Evolutionary conservation across 2,888 invertebrate species (phyloP).

Genomic region (Heliconius erato): DNA sequence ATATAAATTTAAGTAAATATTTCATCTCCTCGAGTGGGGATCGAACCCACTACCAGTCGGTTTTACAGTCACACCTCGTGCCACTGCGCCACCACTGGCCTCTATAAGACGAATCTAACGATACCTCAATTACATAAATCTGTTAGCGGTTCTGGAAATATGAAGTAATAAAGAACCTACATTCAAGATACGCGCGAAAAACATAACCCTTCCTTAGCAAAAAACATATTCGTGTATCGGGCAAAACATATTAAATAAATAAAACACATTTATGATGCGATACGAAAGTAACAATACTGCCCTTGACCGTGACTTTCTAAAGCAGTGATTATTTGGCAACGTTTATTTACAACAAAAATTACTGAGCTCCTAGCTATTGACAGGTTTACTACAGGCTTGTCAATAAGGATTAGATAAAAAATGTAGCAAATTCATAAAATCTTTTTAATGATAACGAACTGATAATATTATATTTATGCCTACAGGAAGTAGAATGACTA

Average conservation of each 20-base stretch:
- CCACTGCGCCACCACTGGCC: too few relatives aligned
- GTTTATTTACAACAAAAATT: not conserved
- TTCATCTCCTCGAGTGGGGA: too few relatives aligned
- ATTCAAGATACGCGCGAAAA: too few relatives aligned
- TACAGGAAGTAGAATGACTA: conserved; percentile 7
- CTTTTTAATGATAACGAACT: not conserved
- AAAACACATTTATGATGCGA: not conserved
- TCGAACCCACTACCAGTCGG: too few relatives aligned
- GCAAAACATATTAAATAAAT: not conserved
- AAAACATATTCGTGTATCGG: too few relatives aligned
- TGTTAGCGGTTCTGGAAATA: too few relatives aligned
- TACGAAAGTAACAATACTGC: not conserved
- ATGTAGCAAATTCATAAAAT: not conserved
- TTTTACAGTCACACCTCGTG: too few relatives aligned
- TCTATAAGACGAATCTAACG: too few relatives aligned
- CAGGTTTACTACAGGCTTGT: not conserved
- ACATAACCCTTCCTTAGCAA: too few relatives aligned
- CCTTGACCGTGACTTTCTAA: not conserved
- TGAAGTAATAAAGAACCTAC: too few relatives aligned
- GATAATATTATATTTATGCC: not conserved
- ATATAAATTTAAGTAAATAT: too few relatives aligned
- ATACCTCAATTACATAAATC: too few relatives aligned
- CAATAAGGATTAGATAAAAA: conserved; percentile 1
- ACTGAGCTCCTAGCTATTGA: not conserved
- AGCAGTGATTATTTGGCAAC: not conserved